phyloP scores from a whole-genome alignment of 2,797 vertebrate species.

The Chaetodon trifasciatus region DNA sequence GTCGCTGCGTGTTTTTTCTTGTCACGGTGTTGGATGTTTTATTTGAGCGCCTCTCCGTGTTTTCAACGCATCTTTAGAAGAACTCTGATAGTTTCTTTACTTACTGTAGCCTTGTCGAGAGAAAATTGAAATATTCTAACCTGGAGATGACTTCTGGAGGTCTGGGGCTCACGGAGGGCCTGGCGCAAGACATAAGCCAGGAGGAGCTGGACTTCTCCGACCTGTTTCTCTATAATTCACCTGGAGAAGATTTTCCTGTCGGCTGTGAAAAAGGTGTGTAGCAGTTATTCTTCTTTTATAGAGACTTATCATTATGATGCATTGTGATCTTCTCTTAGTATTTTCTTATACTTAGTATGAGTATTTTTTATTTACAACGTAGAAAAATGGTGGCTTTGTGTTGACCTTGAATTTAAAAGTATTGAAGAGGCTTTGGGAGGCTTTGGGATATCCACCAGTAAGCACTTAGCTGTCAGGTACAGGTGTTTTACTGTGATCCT shows the following conservation, averaged over 20 bases:
- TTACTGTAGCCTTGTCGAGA: neutral
- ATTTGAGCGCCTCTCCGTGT: constrained; percentile 44
- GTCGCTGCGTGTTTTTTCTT: constrained; percentile 19
- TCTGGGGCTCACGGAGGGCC: constrained; percentile 66
- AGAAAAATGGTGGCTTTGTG: neutral
- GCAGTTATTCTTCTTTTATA: neutral
- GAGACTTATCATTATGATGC: neutral
- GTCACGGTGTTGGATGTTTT: constrained; percentile 15
- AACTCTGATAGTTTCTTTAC: too few relatives aligned
- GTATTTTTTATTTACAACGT: too few relatives aligned
- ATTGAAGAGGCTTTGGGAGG: neutral
- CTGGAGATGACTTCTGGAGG: constrained; percentile 75
- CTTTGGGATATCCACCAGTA: neutral
- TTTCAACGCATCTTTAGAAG: neutral
- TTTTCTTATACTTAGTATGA: neutral
- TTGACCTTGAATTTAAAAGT: constrained; percentile 1
- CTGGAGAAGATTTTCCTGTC: constrained; percentile 82
- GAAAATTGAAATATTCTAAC: neutral
- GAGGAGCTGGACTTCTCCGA: constrained; percentile 94
- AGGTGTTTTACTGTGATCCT: constrained; percentile 36
- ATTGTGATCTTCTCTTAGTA: neutral
- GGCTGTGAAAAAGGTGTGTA: constrained; percentile 89
- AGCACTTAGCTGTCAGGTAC: constrained; percentile 40
- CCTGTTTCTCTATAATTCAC: constrained; percentile 88
- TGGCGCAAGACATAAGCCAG: constrained; percentile 82